Evolutionary conservation across 2,888 invertebrate genomes (phyloP), one percentile per base, ranked within the genome.

Genomic region (Pterostichus madidus): DNA sequence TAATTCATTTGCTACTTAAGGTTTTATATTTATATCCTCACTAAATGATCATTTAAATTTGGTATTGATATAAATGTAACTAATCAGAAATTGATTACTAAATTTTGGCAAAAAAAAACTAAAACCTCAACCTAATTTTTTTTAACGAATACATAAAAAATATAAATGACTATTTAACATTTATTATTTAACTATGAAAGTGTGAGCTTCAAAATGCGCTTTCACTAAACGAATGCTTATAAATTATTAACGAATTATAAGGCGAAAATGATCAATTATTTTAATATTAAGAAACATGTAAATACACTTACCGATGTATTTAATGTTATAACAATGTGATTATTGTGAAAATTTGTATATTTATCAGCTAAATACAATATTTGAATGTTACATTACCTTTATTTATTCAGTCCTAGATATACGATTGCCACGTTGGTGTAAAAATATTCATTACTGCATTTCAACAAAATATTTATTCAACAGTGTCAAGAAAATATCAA

Each of bases 301-400:
- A 61, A 78, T 59, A 39, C 59, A 35, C 10, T n/a, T 24, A 35
- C 35, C 39, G 46, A 79, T 52, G 79, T 79, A 79, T 49, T 78
- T 78, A 49, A 68, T 81, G 24, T 59, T 81, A 81, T 81, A 81
- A 75, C 75, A 75, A 75, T 81, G 81, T 81, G 75, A 81, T 81
- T 81, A 75, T 81, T 81, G 81, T 81, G 61, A 81, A 75, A 81
- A 81, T 81, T 81, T 81, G 81, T 81, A 75, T 75, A 75, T 61
- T 75, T 81, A 81, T 80, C 80, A 81, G 75, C 75, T 61, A 81
- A 81, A 81, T 81, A 81, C 73, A 81, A 68, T 81, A 81, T 81
- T 56, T 75, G 61, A 75, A 81, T 61, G 81, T 81, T 80, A 52
- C 7, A 71, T 35, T 53, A 61, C 44, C 31, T 80, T 80, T 39